A percentile compares a stretch with the other conserved stretches of the same genome.
Evolutionary conservation across 2,113 vertebrate species (phyloP).

Genomic region (Odobenus rosmarus): DNA sequence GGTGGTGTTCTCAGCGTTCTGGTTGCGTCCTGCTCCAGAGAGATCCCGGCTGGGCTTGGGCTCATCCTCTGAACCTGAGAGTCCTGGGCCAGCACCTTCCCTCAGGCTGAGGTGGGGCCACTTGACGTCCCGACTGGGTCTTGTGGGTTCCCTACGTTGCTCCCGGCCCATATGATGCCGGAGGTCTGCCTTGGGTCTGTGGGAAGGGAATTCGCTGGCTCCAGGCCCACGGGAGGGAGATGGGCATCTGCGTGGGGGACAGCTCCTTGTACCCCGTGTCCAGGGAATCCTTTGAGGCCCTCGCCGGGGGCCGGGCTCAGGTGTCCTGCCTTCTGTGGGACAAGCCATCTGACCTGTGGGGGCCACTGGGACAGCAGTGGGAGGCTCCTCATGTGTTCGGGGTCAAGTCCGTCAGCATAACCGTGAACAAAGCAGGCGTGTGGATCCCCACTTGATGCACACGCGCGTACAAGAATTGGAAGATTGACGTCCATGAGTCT

Average conservation of each 20-base stretch:
- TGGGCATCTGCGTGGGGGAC: not conserved
- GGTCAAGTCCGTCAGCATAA: rapidly evolving
- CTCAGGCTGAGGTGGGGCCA: not conserved
- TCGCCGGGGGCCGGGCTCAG: not conserved
- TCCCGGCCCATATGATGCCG: not conserved
- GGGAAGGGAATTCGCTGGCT: not conserved
- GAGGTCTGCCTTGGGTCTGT: not conserved
- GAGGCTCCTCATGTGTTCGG: not conserved
- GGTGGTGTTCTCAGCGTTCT: no score
- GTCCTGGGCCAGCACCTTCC: not conserved
- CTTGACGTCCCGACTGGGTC: no score
- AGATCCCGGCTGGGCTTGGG: not conserved
- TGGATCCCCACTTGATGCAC: not conserved
- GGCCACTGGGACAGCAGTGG: not conserved
- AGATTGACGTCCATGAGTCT: not conserved
- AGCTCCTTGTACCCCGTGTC: not conserved
- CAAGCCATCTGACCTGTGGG: not conserved
- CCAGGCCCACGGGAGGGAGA: not conserved
- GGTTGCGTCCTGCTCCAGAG: not conserved
- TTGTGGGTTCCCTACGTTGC: not conserved
- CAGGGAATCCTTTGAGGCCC: not conserved
- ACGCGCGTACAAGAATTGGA: not conserved
- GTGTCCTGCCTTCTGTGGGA: not conserved
- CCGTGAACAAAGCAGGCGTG: not conserved
- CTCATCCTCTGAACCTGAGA: not conserved